phyloP scores from a whole-genome alignment of 2,113 vertebrate genomes.

The Hypomesus transpacificus region DNA sequence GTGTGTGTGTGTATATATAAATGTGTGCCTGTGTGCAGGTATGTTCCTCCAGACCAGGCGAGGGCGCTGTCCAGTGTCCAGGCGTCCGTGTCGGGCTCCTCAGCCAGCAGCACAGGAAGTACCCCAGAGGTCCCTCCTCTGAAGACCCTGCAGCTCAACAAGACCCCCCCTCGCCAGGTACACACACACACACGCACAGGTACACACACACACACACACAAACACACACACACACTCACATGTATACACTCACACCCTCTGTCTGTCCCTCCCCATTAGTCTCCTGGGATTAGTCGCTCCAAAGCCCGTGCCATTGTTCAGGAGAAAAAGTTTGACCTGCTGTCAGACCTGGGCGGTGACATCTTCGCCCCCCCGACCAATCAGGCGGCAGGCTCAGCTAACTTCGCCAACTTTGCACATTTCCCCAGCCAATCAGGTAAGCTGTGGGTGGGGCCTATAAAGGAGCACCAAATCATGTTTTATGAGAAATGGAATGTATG shows the following conservation, averaged over 20 bases:
- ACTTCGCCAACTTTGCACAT: constrained; percentile 99
- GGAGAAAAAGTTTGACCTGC: constrained; percentile 96
- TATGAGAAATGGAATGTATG: too few relatives aligned
- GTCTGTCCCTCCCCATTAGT: constrained; percentile 46
- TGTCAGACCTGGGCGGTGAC: constrained; percentile 93
- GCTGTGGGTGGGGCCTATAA: background rate
- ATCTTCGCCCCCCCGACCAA: constrained; percentile 85
- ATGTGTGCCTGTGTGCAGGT: constrained; percentile 70
- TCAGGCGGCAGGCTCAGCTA: constrained; percentile 80
- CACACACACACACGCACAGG: background rate
- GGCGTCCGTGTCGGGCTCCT: constrained; percentile 90
- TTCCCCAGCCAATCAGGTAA: constrained; percentile 92
- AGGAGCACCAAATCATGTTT: too few relatives aligned
- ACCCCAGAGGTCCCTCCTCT: constrained; percentile 94
- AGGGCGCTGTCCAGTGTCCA: constrained; percentile 87
- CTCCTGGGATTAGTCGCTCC: constrained; percentile 73
- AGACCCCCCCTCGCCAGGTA: constrained; percentile 90
- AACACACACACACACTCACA: constrained; percentile 12
- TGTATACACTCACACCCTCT: too few relatives aligned
- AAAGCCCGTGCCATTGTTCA: constrained; percentile 70
- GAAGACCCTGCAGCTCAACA: constrained; percentile 90
- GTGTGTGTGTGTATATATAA: background rate
- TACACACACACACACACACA: constrained; percentile 12
- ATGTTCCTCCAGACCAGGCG: constrained; percentile 94
- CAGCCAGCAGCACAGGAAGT: constrained; percentile 92